Conservation (phyloP, 2,888 invertebrate genomes). For the Mechanitis mazaeus region DNA sequence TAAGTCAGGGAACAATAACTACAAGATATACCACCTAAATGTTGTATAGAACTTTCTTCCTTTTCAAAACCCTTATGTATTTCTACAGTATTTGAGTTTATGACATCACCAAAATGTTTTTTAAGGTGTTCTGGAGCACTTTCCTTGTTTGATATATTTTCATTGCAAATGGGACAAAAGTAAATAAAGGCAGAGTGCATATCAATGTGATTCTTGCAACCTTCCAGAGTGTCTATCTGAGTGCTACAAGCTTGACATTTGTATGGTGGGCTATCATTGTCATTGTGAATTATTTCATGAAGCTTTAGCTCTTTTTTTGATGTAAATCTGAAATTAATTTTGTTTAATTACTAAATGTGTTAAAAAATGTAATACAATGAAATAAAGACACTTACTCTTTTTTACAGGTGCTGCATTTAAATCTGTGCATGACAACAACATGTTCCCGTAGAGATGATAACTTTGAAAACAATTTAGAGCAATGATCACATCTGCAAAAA, state of each 20-base stretch:
- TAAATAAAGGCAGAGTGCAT: conserved; percentile 50
- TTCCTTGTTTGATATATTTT: conserved; percentile 41
- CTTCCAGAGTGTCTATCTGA: conserved; percentile 44
- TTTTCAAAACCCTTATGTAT: conserved; percentile 39
- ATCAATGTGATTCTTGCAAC: conserved; percentile 57
- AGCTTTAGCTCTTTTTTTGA: conserved; percentile 52
- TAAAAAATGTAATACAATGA: neutral
- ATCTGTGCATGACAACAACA: conserved; percentile 48
- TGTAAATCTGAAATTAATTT: conserved; percentile 46
- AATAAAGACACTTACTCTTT: conserved; percentile 51
- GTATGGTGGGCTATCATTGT: conserved; percentile 49
- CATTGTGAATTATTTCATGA: conserved; percentile 56
- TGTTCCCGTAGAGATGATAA: conserved; percentile 48
- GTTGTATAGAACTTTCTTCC: conserved; percentile 62
- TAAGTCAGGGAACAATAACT: conserved; percentile 70
- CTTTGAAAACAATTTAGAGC: conserved; percentile 56
- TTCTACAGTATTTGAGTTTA: conserved; percentile 30
- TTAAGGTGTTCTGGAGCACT: conserved; percentile 50
- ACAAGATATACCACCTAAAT: conserved; percentile 70
- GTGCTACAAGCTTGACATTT: conserved; percentile 50
- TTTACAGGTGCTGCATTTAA: conserved; percentile 52
- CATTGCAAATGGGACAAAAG: conserved; percentile 59
- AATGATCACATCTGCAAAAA: conserved; percentile 56
- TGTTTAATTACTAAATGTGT: neutral
- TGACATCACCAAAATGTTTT: conserved; percentile 51